Percentiles rank a stretch among this genome's conserved stretches.
Evolutionary conservation across 2,888 invertebrate genomes (phyloP).

Genomic region (Glaucopsyche alexis): DNA sequence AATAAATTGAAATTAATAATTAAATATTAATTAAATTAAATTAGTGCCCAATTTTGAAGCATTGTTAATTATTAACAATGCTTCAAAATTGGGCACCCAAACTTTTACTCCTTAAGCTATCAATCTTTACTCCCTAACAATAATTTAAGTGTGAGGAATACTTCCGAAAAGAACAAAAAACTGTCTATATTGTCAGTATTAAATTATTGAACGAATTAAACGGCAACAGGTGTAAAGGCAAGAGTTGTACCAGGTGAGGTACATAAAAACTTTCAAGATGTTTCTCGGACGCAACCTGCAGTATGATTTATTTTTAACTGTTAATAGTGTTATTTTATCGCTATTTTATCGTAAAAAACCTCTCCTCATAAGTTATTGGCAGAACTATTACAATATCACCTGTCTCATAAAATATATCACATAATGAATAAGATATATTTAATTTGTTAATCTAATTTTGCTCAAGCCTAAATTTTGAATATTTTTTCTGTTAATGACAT

Average conservation of each 20-base stretch:
- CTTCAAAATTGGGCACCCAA: background rate
- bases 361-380: background rate
- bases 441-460: constrained; percentile 13
- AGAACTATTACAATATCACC: constrained; percentile 20
- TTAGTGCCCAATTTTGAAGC: too few relatives aligned
- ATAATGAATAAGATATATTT: background rate
- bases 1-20: background rate
- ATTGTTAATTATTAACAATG: background rate
- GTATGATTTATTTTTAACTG: constrained; percentile 24
- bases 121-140: background rate
- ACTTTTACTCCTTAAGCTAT: background rate
- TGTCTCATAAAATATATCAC: constrained; percentile 12
- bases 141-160: background rate
- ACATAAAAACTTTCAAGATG: constrained; percentile 9
- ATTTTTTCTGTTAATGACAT: background rate
- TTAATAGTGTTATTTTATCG: constrained; percentile 19
- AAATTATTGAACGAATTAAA: constrained; percentile 9
- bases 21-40: too few relatives aligned
- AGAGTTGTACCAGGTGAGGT: constrained; percentile 20
- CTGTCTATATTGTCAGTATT: background rate
- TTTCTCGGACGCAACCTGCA: constrained; percentile 16
- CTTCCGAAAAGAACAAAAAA: background rate
- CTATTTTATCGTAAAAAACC: background rate
- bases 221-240: constrained; percentile 9
- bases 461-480: background rate